phyloP scores from a whole-genome alignment of 1,140 invertebrate species.

The Cataglyphis hispanica region DNA sequence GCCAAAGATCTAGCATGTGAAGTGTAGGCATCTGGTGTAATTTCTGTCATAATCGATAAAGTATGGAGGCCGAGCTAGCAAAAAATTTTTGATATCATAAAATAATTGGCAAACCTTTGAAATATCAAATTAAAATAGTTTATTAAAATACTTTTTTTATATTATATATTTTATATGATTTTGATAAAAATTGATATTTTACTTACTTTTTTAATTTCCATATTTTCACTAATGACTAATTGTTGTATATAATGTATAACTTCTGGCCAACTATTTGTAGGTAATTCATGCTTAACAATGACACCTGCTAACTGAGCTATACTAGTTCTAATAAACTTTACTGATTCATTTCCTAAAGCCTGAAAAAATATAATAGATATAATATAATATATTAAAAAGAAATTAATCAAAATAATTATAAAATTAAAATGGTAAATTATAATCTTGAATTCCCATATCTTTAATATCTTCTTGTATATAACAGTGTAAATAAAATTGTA shows the following conservation, averaged over 20 bases:
- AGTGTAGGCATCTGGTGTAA: constrained; percentile 88
- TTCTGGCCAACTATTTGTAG: constrained; percentile 90
- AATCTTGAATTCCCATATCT: constrained; percentile 8
- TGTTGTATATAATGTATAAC: constrained; percentile 90
- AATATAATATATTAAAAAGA: not conserved
- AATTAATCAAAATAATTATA: constrained; percentile 13
- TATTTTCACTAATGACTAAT: constrained; percentile 87
- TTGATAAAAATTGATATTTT: constrained; percentile 2
- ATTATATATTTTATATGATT: too few relatives aligned
- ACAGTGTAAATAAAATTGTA: too few relatives aligned
- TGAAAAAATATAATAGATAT: constrained; percentile 79
- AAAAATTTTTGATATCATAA: constrained; percentile 33
- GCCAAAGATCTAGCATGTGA: constrained; percentile 87
- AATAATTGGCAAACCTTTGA: constrained; percentile 47
- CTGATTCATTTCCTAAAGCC: constrained; percentile 88
- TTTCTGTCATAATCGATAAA: constrained; percentile 89
- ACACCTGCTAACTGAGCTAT: constrained; percentile 90
- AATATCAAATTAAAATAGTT: not conserved
- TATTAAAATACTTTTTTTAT: too few relatives aligned
- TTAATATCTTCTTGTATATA: not conserved
- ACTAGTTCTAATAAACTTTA: constrained; percentile 89
- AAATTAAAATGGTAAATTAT: not conserved
- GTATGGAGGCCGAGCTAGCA: constrained; percentile 89
- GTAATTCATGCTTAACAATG: constrained; percentile 91
- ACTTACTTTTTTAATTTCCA: constrained; percentile 88